A percentile compares a stretch with the other conserved stretches of the same genome.
phyloP scores from a whole-genome alignment of 2,797 vertebrate species.

The Sarcophilus harrisii region DNA sequence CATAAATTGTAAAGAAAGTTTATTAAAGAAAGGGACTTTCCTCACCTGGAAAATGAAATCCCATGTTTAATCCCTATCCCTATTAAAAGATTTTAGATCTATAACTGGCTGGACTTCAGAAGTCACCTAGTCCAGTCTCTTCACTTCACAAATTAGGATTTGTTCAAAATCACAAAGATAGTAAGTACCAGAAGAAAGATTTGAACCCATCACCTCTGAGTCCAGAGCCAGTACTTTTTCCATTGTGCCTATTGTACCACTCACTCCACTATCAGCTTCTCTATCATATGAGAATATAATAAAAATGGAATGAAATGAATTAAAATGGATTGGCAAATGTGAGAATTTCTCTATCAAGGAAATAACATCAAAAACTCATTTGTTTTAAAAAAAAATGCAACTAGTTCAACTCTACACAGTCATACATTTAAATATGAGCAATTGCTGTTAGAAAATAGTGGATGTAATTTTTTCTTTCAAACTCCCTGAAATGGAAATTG shows the following conservation, averaged over 20 bases:
- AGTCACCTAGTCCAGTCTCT: neutral
- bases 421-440: slow-evolving; percentile 21
- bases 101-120: neutral
- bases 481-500: slow-evolving; percentile 33
- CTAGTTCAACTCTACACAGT: neutral
- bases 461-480: neutral
- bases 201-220: neutral
- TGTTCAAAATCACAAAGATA: neutral
- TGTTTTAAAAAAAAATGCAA: slow-evolving; percentile 15
- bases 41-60: neutral
- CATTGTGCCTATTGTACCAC: neutral
- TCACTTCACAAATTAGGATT: neutral
- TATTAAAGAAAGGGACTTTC: neutral
- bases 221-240: neutral
- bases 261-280: neutral
- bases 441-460: slow-evolving; percentile 8
- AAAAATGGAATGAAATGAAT: slow-evolving; percentile 25
- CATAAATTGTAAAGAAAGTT: neutral
- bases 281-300: neutral
- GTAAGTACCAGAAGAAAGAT: neutral
- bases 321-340: slow-evolving; percentile 41
- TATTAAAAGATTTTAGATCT: neutral
- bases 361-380: neutral
- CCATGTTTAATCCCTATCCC: neutral
- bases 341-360: slow-evolving; percentile 14